Conservation (phyloP, 2,888 invertebrate species). For the Phortica magna region DNA sequence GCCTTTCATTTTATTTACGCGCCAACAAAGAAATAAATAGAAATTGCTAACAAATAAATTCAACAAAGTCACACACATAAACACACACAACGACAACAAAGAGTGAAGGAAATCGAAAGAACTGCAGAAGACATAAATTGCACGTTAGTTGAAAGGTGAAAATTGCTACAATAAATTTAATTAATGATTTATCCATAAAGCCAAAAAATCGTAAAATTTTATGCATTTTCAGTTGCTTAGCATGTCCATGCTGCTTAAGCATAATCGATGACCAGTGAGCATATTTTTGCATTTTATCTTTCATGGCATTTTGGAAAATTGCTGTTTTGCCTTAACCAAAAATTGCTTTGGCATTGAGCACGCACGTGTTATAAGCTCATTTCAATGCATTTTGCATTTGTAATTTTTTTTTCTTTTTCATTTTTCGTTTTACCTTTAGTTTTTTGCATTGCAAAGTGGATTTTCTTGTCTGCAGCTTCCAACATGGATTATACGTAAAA, state of each 20-base stretch:
- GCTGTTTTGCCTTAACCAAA: background rate
- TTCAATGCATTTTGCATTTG: slow-evolving; percentile 42
- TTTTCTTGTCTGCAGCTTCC: slow-evolving; percentile 24
- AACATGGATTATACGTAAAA: slow-evolving; percentile 15
- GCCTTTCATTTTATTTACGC: slow-evolving; percentile 35
- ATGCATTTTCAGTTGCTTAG: background rate
- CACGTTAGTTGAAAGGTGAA: slow-evolving; percentile 61
- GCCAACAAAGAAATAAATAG: slow-evolving; percentile 46
- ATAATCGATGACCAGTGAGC: slow-evolving; percentile 43
- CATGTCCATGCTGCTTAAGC: slow-evolving; percentile 47
- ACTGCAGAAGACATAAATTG: slow-evolving; percentile 62
- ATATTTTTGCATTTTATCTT: slow-evolving; percentile 39
- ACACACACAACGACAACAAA: background rate
- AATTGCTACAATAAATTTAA: slow-evolving; percentile 69
- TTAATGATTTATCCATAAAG: slow-evolving; percentile 63
- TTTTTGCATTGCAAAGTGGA: slow-evolving; percentile 9
- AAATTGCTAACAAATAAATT: slow-evolving; percentile 29
- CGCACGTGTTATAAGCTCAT: slow-evolving; percentile 52
- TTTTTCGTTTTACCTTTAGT: background rate
- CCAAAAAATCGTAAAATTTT: background rate
- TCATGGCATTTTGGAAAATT: slow-evolving; percentile 30
- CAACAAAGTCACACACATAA: background rate
- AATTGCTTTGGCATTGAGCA: slow-evolving; percentile 11
- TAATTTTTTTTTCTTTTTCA: background rate
- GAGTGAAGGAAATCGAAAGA: background rate